These are phyloP conservation scores for Xestia c-nigrum DNA, from an alignment of 2,888 invertebrate genomes.

Conservation along the genomic window DNA sequence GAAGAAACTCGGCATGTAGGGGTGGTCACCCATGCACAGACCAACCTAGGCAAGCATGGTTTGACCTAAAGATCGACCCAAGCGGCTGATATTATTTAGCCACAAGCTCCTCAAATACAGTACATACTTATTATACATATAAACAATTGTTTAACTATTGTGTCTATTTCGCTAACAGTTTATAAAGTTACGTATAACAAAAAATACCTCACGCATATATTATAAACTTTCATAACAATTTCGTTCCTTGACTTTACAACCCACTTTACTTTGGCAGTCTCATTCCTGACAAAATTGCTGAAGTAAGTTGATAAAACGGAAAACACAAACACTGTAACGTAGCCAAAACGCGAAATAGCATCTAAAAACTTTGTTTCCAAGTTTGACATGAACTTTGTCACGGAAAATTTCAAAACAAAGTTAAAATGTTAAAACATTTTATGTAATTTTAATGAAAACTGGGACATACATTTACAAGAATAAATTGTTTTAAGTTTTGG, in stretches of 20 bases:
- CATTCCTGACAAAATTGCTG: neutral
- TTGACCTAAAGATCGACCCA: no score
- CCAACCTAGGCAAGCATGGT: no score
- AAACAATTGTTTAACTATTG: no score
- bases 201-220: no score
- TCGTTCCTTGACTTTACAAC: neutral
- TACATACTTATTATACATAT: no score
- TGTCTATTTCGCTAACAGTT: no score
- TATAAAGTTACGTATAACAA: no score
- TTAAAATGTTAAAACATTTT: neutral
- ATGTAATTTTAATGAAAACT: neutral
- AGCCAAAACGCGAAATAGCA: neutral
- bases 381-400: neutral
- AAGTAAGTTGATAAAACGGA: neutral
- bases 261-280: neutral
- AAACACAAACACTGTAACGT: neutral
- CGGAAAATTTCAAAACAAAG: slow-evolving; percentile 4
- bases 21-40: no score
- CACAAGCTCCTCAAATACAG: no score
- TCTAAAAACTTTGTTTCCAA: neutral
- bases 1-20: no score
- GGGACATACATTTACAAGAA: neutral
- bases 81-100: no score
- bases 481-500: neutral
- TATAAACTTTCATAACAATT: no score